A percentile compares a stretch with the other conserved stretches of the same genome.
phyloP scores from a whole-genome alignment of 2,888 invertebrate species.

The Atrina japonica region DNA sequence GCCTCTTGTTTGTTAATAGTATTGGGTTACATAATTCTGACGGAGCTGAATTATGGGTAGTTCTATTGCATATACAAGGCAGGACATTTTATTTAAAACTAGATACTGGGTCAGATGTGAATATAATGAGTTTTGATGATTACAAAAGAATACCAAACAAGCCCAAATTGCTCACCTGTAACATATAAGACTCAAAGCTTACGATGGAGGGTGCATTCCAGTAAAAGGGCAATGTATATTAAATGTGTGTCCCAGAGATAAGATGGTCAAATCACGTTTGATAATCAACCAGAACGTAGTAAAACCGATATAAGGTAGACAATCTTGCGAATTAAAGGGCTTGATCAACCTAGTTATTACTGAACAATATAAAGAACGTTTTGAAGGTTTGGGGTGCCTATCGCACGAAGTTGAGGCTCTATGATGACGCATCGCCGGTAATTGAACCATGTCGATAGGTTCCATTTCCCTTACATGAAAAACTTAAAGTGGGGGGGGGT shows the following conservation, averaged over 20 bases:
- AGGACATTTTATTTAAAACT: conserved; percentile 8
- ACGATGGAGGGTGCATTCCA: conserved; percentile 11
- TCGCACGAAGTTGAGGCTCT: conserved; percentile 41
- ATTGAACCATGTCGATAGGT: conserved; percentile 48
- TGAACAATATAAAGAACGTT: conserved; percentile 31
- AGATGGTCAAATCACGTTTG: conserved; percentile 17
- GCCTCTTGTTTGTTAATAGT: too few relatives aligned
- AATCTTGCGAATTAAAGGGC: conserved; percentile 22
- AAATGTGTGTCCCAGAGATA: conserved; percentile 11
- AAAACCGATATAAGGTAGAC: conserved; percentile 19
- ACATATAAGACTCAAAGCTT: conserved; percentile 22
- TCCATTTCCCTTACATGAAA: conserved; percentile 45
- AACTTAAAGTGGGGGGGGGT: conserved; percentile 50
- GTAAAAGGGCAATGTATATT: conserved; percentile 25
- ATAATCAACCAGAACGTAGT: background rate
- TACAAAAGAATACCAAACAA: conserved; percentile 9
- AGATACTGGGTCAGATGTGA: conserved; percentile 18
- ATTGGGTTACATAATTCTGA: too few relatives aligned
- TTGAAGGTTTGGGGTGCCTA: conserved; percentile 50
- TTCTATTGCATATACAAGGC: too few relatives aligned
- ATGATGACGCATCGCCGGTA: conserved; percentile 45
- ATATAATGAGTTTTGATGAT: background rate
- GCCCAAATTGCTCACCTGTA: background rate
- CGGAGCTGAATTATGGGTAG: too few relatives aligned
- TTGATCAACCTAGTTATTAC: conserved; percentile 22